Evolutionary conservation across 2,113 vertebrate genomes (phyloP).

Genomic region (Cervus canadensis): DNA sequence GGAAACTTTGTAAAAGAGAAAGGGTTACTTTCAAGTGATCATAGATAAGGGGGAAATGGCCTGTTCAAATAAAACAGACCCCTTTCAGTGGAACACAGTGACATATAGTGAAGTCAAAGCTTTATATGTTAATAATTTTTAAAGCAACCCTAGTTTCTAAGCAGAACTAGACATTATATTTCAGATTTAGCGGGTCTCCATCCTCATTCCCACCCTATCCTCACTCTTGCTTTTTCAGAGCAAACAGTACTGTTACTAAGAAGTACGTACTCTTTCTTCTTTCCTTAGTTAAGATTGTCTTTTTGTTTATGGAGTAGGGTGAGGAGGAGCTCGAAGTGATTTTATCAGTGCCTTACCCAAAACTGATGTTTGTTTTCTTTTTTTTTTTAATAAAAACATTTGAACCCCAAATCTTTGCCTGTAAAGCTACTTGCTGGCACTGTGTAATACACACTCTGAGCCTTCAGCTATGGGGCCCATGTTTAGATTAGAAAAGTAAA

Average conservation of each 20-base stretch:
- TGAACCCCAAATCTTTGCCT: background rate
- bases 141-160: slow-evolving; percentile 65
- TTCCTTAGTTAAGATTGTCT: background rate
- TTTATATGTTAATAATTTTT: slow-evolving; percentile 69
- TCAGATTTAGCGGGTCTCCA: slow-evolving; percentile 55
- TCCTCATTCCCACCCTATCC: background rate
- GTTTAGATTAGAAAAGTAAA: background rate
- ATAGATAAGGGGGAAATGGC: slow-evolving; percentile 72
- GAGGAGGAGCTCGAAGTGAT: background rate
- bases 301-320: background rate
- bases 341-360: background rate
- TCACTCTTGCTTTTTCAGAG: background rate
- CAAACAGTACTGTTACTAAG: background rate
- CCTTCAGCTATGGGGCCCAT: background rate
- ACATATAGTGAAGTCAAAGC: slow-evolving; percentile 66
- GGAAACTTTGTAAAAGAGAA: background rate
- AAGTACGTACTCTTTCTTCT: background rate
- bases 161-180: slow-evolving; percentile 63
- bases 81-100: slow-evolving; percentile 60
- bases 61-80: slow-evolving; percentile 74
- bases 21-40: slow-evolving; percentile 67
- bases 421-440: background rate
- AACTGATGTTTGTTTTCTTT: background rate
- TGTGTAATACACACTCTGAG: background rate
- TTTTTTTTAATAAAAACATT: background rate